Base-by-base conservation (phyloP, 2,888 invertebrate species). In the Oegoconia quadripuncta region DNA sequence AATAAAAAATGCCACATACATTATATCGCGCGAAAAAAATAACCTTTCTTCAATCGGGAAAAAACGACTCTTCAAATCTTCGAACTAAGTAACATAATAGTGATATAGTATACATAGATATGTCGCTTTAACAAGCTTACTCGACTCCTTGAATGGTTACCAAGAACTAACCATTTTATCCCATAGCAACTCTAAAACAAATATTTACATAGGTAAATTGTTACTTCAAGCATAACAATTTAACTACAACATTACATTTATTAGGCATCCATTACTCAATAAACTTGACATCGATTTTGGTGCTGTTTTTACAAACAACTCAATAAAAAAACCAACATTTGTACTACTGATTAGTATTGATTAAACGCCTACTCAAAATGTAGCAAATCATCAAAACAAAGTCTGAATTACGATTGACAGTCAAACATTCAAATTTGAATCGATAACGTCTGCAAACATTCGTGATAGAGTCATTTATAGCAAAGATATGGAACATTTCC, bases 331-430 rank as follows among this genome's bases (percentile, higher is more conserved):
- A 50, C 50, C 43, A 70, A 67, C 76, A 73, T 78, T 78, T 73
- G 65, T 45, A 48, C 44, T 54, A 51, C 42, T 58, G 65, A 73
- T 78, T 73, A 74, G 63, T 59, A 53, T 54, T 64, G 59, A 71
- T 68, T 62, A 62, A 61, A 65, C 51, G 55, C 49, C 50, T 56
- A 62, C 58, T 60, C 56, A 48, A 69, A 68, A 64, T 66, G 62
- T 64, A 62, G 55, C 67, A 48, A 74, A 71, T 75, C 73, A 75
- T 75, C 74, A 70, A 70, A 78, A 77, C 72, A 76, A 69, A 65
- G 55, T 37, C 38, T 39, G 52, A 59, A 52, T 48, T 50, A 44
- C 55, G 50, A 62, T 64, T 60, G 64, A 52, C 59, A 59, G 60
- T 55, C 57, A 62, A 60, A 60, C 52, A 64, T 62, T 53, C 45